Conservation (phyloP, 1,140 invertebrate species). For the Hylaeus volcanicus region DNA sequence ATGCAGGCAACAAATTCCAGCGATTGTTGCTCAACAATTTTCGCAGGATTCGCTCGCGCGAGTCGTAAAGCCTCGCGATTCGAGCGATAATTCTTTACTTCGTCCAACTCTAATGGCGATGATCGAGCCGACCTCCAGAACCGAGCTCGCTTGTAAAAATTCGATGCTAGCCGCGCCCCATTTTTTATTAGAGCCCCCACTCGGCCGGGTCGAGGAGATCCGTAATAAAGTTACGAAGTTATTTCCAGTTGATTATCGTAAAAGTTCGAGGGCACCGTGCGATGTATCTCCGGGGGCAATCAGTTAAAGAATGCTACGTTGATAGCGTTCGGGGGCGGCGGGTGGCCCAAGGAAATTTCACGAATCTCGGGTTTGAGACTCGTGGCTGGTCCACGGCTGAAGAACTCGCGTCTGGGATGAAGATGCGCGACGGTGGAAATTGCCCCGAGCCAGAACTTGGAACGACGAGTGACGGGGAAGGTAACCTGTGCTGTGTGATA, state of each 20-base stretch:
- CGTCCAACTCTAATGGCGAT: slow-evolving; percentile 14
- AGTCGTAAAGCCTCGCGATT: neutral
- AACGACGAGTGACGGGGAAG: slow-evolving; percentile 24
- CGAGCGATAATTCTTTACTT: slow-evolving; percentile 19
- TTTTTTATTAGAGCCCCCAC: slow-evolving; percentile 52
- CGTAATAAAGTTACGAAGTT: slow-evolving; percentile 73
- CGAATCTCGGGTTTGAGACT: slow-evolving; percentile 57
- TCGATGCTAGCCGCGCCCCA: slow-evolving; percentile 36
- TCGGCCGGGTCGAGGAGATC: slow-evolving; percentile 40
- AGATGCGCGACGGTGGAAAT: slow-evolving; percentile 43
- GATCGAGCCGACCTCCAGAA: slow-evolving; percentile 31
- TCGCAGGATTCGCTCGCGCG: neutral
- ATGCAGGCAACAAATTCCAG: neutral
- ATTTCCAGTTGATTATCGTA: slow-evolving; percentile 74
- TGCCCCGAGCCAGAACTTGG: slow-evolving; percentile 25
- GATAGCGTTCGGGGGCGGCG: slow-evolving; percentile 64
- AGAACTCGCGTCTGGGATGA: slow-evolving; percentile 31
- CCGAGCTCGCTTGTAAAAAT: slow-evolving; percentile 49
- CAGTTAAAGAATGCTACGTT: slow-evolving; percentile 73
- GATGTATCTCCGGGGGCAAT: slow-evolving; percentile 71
- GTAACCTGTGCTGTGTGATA: slow-evolving; percentile 6
- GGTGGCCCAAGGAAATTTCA: slow-evolving; percentile 63
- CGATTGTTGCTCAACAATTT: slow-evolving; percentile 11
- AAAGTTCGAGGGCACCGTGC: slow-evolving; percentile 64
- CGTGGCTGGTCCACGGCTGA: slow-evolving; percentile 8